Base-by-base conservation (phyloP, 37 sponge, comb jelly and placozoan species). In the Bolinopsis microptera region DNA sequence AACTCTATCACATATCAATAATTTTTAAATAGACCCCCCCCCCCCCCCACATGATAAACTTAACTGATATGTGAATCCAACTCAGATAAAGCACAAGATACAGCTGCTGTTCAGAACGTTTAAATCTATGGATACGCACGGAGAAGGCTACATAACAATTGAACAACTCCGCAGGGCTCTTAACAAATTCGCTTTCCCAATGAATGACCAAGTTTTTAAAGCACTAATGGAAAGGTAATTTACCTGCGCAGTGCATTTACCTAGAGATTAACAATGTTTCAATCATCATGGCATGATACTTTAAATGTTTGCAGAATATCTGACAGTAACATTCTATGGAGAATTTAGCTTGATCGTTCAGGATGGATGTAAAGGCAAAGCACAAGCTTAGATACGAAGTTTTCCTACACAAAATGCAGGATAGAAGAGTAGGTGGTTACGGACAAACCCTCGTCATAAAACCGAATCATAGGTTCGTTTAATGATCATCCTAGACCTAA, bases 101-200 rank as follows among this genome's bases (percentile, higher is more conserved):
- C 90, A 86, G 90, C 27, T 86, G 30, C 26, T 86, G 26, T 86
- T 36, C 90, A 40, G 90, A 9, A 86, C 90, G 3, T 86, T 86
- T 38, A 86, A 86, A 39, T 86, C 90, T 5, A 86, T 86, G 90
- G 90, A 86, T 27, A 86, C 39, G 28, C 32, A 86, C 90, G 90
- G 67, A 2, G 90, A 86, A 39, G 90, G 90, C 27, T 86, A 86
- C 67, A 41, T 86, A 23, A 86, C 90, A 3, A 86, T 86, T 27
- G 90, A 86, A 25, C 90, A 86, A 27, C 67, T 86, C 36, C 32
- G 90, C 13, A 86, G 90, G 67, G 90, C 90, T 40, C 90, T 86
- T 3, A 38, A 86, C 36, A 86, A 86, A 27, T 86, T 86, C 31
- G 61, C 90, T 18, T 86, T 86, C 67, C 36, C 32, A 28, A 86